Evolutionary conservation across 2,113 vertebrate genomes (phyloP).

Genomic region (Osmerus mordax): DNA sequence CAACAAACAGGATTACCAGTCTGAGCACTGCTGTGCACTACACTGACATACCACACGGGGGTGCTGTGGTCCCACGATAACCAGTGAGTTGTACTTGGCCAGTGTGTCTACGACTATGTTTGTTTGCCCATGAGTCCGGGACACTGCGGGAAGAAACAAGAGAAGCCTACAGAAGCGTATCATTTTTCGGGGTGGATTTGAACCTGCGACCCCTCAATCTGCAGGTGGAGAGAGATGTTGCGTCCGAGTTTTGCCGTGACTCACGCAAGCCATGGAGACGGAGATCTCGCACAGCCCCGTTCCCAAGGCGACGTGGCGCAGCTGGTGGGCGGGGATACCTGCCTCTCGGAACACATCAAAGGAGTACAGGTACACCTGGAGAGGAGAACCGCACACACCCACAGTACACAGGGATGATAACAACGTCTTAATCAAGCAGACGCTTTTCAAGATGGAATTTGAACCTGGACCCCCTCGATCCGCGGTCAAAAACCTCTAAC

Average conservation of each 20-base stretch:
- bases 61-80: constrained; percentile 18
- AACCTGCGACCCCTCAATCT: not conserved
- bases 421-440: too few species aligned
- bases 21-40: not conserved
- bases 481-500: too few species aligned
- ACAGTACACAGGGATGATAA: not conserved
- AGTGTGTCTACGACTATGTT: not conserved
- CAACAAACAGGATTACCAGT: too few species aligned
- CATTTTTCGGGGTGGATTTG: not conserved
- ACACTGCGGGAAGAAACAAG: too few species aligned
- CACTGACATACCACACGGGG: constrained; percentile 31
- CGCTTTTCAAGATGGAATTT: too few species aligned
- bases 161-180: too few species aligned
- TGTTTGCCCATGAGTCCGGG: not conserved
- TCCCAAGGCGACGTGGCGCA: constrained; percentile 72
- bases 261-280: constrained; percentile 71
- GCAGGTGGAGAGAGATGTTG: not conserved
- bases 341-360: constrained; percentile 73
- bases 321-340: constrained; percentile 67
- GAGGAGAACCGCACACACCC: constrained; percentile 22
- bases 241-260: constrained; percentile 29
- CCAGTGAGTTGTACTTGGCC: not conserved
- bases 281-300: constrained; percentile 71
- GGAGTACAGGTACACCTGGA: constrained; percentile 81
- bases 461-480: too few species aligned